These are phyloP conservation scores for Thysanoteuthis rhombus DNA, from an alignment of 2,888 invertebrate species.

Conservation along the genomic window DNA sequence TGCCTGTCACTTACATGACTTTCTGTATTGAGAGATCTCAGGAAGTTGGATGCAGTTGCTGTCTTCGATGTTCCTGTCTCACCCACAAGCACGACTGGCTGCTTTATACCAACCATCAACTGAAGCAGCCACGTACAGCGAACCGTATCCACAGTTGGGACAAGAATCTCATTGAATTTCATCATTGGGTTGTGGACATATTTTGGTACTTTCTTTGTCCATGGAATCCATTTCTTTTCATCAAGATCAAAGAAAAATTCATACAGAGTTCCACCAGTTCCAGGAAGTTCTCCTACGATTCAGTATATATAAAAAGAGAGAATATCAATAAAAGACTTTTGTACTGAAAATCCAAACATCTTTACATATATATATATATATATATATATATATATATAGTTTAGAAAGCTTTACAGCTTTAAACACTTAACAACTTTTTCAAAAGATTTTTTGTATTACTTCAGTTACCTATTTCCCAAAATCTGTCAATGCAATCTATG, in stretches of 20 bases:
- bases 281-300: constrained; percentile 78
- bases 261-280: constrained; percentile 77
- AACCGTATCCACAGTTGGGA: constrained; percentile 89
- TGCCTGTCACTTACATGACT: constrained; percentile 70
- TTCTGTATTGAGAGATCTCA: constrained; percentile 75
- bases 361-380: too few species aligned
- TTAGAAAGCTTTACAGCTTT: too few species aligned
- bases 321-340: background rate
- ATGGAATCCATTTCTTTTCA: constrained; percentile 81
- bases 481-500: too few species aligned
- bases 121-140: constrained; percentile 82
- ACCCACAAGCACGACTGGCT: constrained; percentile 86
- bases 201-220: constrained; percentile 82
- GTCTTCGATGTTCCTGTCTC: constrained; percentile 94
- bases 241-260: constrained; percentile 83
- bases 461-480: too few species aligned
- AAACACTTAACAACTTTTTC: too few species aligned
- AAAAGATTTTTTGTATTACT: too few species aligned
- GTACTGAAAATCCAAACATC: too few species aligned
- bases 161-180: constrained; percentile 84
- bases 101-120: constrained; percentile 76
- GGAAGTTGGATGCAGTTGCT: constrained; percentile 84
- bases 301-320: background rate
- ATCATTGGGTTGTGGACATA: constrained; percentile 79
- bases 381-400: too few species aligned